These are phyloP conservation scores for Ladona fulva DNA, from an alignment of 1,140 invertebrate genomes.

Conservation along the genomic window DNA sequence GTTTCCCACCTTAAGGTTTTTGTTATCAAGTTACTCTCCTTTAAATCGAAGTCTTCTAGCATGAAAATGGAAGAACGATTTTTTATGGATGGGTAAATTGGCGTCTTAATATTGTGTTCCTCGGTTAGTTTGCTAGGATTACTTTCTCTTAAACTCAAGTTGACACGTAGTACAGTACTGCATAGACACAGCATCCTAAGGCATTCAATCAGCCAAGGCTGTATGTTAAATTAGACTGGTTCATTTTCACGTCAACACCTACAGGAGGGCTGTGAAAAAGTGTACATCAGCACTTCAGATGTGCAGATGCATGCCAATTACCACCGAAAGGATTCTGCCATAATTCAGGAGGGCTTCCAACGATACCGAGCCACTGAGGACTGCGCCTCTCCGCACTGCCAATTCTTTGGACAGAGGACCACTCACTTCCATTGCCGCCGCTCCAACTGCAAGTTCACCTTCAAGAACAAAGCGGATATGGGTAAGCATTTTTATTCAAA, in stretches of 20 bases:
- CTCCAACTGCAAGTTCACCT: conserved; percentile 84
- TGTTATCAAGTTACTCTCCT: too few species aligned
- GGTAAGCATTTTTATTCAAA: conserved; percentile 53
- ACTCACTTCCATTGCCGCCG: conserved; percentile 96
- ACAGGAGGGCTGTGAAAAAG: conserved; percentile 86
- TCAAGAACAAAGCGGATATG: conserved; percentile 99
- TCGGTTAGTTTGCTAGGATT: too few species aligned
- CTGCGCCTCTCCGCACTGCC: conserved; percentile 76
- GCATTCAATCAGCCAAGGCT: background rate
- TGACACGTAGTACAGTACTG: background rate
- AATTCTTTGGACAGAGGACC: conserved; percentile 89
- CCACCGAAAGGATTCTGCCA: conserved; percentile 94
- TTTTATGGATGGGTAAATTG: too few species aligned
- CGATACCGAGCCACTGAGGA: conserved; percentile 85
- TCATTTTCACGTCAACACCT: conserved; percentile 19
- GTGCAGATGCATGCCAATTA: conserved; percentile 99
- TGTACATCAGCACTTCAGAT: conserved; percentile 97
- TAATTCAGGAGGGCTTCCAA: conserved; percentile 94
- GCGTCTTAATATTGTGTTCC: too few species aligned
- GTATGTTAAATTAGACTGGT: background rate
- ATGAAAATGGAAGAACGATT: too few species aligned
- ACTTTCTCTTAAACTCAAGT: too few species aligned
- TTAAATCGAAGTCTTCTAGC: too few species aligned
- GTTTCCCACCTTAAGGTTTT: too few species aligned
- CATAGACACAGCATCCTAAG: background rate